Percentiles rank a stretch among this genome's conserved stretches.
Evolutionary conservation across 2,797 vertebrate species (phyloP).

Genomic region (Notolepis coatsorum): DNA sequence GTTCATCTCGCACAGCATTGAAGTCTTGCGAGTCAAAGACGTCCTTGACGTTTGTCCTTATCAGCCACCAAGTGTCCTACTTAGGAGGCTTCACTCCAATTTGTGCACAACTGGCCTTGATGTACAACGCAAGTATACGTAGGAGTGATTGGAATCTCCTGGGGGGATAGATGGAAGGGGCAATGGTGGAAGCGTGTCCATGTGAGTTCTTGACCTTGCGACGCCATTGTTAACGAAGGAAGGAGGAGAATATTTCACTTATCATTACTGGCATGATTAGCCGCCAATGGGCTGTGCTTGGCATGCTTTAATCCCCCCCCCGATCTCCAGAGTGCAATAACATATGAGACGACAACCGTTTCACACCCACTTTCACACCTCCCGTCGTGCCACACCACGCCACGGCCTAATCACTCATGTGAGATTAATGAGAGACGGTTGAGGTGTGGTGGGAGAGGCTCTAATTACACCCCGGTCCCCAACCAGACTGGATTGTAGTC

Average conservation of each 20-base stretch:
- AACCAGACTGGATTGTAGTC: slow-evolving; percentile 44
- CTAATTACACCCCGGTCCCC: slow-evolving; percentile 77
- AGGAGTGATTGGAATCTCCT: slow-evolving; percentile 13
- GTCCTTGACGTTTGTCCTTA: slow-evolving; percentile 60
- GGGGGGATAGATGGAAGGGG: background rate
- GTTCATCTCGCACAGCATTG: no score
- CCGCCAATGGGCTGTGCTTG: slow-evolving; percentile 74
- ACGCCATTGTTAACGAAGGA: slow-evolving; percentile 56
- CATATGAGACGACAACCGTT: slow-evolving; percentile 80
- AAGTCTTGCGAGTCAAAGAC: no score
- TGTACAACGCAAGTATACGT: slow-evolving; percentile 32
- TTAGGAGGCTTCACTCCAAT: slow-evolving; percentile 34
- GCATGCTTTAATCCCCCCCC: slow-evolving; percentile 58
- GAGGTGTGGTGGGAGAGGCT: slow-evolving; percentile 69
- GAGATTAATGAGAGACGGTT: slow-evolving; percentile 79
- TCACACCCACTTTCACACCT: slow-evolving; percentile 78
- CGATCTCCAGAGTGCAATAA: slow-evolving; percentile 69
- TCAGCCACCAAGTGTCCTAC: slow-evolving; percentile 66
- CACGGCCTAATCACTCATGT: slow-evolving; percentile 75
- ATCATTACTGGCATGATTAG: slow-evolving; percentile 76
- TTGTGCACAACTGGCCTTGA: slow-evolving; percentile 29
- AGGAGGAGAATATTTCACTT: slow-evolving; percentile 66
- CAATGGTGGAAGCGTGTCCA: background rate
- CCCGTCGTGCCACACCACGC: slow-evolving; percentile 65
- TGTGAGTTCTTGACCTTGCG: slow-evolving; percentile 67